Evolutionary conservation across 2,113 vertebrate genomes (phyloP).

Genomic region (Suricata suricatta): DNA sequence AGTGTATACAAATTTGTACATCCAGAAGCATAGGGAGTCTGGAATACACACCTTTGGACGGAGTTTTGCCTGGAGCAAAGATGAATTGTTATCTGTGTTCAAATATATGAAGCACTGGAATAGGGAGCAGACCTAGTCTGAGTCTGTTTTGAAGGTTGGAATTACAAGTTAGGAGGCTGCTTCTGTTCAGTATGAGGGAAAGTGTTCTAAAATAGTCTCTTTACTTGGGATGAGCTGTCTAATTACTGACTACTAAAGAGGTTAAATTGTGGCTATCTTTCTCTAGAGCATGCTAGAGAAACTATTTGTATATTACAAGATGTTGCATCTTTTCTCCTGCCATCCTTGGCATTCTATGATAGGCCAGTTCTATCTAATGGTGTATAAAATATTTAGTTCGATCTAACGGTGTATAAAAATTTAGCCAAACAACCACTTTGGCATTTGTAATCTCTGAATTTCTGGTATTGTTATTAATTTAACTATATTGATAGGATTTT

Average conservation of each 20-base stretch:
- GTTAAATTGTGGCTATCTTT: not conserved
- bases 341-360: not conserved
- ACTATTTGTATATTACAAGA: not conserved
- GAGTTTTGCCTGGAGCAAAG: not conserved
- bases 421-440: not conserved
- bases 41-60: not conserved
- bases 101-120: not conserved
- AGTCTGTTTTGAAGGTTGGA: not conserved
- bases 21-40: not conserved
- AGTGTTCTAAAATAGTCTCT: not conserved
- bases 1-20: not conserved
- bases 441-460: slow-evolving; percentile 3
- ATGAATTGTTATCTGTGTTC: not conserved
- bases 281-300: not conserved
- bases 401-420: not conserved
- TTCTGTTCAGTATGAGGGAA: not conserved
- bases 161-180: not conserved
- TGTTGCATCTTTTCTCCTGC: not conserved
- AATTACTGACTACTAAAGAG: not conserved
- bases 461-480: not conserved
- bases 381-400: too few relatives aligned
- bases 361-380: not conserved
- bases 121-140: not conserved
- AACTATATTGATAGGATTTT: not conserved
- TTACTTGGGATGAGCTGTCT: not conserved